Evolutionary conservation across 1,140 invertebrate species (phyloP), one percentile per base, ranked within the genome.

Genomic region (Sarcophaga peregrina): DNA sequence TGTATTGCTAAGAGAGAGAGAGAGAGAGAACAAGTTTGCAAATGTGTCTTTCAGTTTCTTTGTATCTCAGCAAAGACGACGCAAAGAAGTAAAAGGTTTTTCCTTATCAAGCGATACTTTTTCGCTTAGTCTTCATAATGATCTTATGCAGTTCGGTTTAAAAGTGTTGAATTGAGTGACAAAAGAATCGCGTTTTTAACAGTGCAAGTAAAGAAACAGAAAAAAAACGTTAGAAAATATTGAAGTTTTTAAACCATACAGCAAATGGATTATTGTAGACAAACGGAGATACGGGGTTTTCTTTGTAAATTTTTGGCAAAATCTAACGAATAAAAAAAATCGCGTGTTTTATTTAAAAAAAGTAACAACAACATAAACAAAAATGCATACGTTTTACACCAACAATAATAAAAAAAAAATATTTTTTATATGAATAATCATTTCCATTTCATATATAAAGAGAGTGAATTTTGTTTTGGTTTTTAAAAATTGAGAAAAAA

Each of bases 81-180:
- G 47, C 46, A 47, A 78, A 68, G 8, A 17, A 13, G 13, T 20
- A 78, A 78, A 78, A 78, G 75, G 75, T 78, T 78, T 48, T 78
- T 48, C 47, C 17, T 50, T 8, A 68, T 20, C 50, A 10, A 17
- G 47, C 50, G 75, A 50, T 50, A 78, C 50, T 52, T 78, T 15
- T 78, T 45, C 75, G 47, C 50, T 78, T 78, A 78, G 75, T 78
- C 75, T 78, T 78, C 48, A 78, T 50, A 78, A 78, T 78, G 75
- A 78, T 78, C 75, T 78, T 78, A 78, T 78, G 75, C 75, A 78
- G 75, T 78, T 78, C 17, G 75, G 75, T 78, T 75, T 58, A 10
- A 58, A 58, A 58, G 54, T 10, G 54, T 58, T 37, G 4, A 37
- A 37, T 37, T 37, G 25, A 4, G 25, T 37, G 25, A 4, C 25